Evolutionary conservation across 2,113 vertebrate genomes (phyloP), one percentile per base, ranked within the genome.

Genomic region (Ctenodactylus gundi): DNA sequence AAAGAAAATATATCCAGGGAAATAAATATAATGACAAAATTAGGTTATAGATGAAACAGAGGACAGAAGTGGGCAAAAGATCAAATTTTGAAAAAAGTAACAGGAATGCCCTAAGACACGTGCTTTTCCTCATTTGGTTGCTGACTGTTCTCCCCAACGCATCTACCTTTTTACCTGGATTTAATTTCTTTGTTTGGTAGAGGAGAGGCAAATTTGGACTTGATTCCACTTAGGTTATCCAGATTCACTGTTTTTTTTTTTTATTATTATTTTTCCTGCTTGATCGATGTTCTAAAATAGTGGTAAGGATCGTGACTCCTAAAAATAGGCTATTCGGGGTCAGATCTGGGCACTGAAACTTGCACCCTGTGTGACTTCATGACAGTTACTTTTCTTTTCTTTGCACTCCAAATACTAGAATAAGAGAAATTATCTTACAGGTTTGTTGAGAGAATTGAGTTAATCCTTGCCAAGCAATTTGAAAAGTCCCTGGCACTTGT

Each of bases 91-190:
- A 41, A 27, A 67, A 92, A 51, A 39, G 41, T 13, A 49, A 55
- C 14, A 44, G 55, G 86, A 72, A 57, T n/a, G 3, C 6, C 41
- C 18, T 44, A 68, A 29, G 39, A 67, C 53, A 31, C 7, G 44
- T 41, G 18, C 9, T 11, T 62, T 82, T 55, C 29, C 21, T 65
- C 65, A 46, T 55, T 67, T 49, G 10, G 11, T n/a, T 60, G 9
- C 23, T n/a, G 6, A 7, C 7, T 29, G 3, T 27, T 31, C 7
- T n/a, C 34, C 1, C 8, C 11, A n/a, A 3, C 39, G n/a, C 1
- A 3, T 13, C 3, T 29, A 4, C 15, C 4, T 36, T 93, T 75
- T 55, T 65, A 27, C 46, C 62, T 49, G 46, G 25, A 27, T 57
- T 88, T 7, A 39, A 18, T 53, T 65, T 65, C 77, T 87, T 41